A percentile compares a stretch with the other conserved stretches of the same genome.
Evolutionary conservation across 1,140 invertebrate genomes (phyloP).

Genomic region (Sipha flava): DNA sequence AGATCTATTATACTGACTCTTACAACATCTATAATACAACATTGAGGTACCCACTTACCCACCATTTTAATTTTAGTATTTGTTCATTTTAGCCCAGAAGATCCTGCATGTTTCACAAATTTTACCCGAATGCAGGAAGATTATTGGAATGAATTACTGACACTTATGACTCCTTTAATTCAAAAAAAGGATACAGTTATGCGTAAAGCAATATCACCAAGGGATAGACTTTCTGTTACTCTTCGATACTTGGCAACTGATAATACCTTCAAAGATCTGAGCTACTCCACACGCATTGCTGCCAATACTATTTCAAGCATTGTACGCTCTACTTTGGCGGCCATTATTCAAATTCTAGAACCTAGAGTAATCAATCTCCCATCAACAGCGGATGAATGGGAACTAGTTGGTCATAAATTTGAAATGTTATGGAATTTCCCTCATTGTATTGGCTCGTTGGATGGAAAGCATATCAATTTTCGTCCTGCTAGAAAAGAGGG

Average conservation of each 20-base stretch:
- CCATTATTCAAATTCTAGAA: not conserved
- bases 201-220: conserved; percentile 40
- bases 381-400: conserved; percentile 36
- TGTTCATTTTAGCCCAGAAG: not conserved
- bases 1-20: no score
- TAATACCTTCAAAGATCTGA: conserved; percentile 42
- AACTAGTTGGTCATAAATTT: conserved; percentile 41
- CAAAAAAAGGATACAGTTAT: conserved; percentile 37
- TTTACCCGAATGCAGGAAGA: conserved; percentile 36
- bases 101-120: conserved; percentile 11
- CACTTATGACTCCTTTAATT: conserved; percentile 33
- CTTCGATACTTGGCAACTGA: conserved; percentile 43
- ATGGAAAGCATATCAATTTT: conserved; percentile 46
- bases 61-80: not conserved
- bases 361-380: conserved; percentile 28
- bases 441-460: conserved; percentile 45
- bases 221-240: conserved; percentile 42
- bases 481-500: conserved; percentile 43
- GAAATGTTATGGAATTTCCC: conserved; percentile 46
- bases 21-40: not conserved
- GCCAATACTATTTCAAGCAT: not conserved
- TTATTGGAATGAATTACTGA: conserved; percentile 38
- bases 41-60: not conserved
- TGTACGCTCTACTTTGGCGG: not conserved
- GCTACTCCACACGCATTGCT: conserved; percentile 37